Evolutionary conservation across 2,888 invertebrate species (phyloP).

Genomic region (Dorcus parallelipipedus): DNA sequence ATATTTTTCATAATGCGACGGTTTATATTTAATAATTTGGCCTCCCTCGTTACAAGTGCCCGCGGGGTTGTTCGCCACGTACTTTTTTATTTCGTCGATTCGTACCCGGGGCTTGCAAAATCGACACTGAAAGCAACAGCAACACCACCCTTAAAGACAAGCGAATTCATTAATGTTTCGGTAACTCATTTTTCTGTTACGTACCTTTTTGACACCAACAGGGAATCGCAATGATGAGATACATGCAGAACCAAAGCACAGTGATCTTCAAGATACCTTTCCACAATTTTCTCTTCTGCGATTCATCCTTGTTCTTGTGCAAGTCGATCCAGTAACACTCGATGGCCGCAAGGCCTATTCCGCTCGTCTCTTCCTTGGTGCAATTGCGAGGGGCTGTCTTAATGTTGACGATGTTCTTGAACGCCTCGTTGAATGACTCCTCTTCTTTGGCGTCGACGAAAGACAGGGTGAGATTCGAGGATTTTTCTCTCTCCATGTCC

Average conservation of each 20-base stretch:
- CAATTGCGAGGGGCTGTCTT: conserved; percentile 47
- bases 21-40: conserved; percentile 49
- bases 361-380: conserved; percentile 47
- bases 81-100: conserved; percentile 56
- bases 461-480: conserved; percentile 45
- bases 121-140: conserved; percentile 55
- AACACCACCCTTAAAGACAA: conserved; percentile 58
- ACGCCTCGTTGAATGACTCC: conserved; percentile 40
- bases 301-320: conserved; percentile 26
- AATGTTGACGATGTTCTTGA: conserved; percentile 42
- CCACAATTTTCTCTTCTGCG: conserved; percentile 25
- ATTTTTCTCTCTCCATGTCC: conserved; percentile 38
- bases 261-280: conserved; percentile 40
- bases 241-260: conserved; percentile 48
- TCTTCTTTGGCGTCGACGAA: conserved; percentile 47
- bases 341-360: conserved; percentile 45
- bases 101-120: conserved; percentile 55
- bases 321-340: conserved; percentile 47
- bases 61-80: conserved; percentile 56
- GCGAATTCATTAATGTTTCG: background rate
- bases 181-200: background rate
- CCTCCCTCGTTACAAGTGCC: conserved; percentile 50
- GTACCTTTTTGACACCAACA: conserved; percentile 54
- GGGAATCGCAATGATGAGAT: conserved; percentile 49
- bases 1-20: conserved; percentile 56